phyloP scores from a whole-genome alignment of 2,888 invertebrate genomes.

The Mystacides longicornis region DNA sequence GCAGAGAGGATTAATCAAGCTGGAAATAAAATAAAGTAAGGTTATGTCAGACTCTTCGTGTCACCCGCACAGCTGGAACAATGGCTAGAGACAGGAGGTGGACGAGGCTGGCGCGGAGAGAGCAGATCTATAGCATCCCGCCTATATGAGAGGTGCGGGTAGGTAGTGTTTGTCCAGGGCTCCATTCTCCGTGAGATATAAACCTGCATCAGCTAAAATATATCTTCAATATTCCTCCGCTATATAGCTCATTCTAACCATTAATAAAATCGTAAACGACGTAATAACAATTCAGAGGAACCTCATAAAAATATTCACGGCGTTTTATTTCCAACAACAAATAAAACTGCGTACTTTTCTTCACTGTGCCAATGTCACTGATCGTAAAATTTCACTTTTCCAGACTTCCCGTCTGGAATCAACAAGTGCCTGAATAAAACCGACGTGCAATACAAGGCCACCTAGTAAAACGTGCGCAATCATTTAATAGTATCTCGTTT shows the following conservation, averaged over 20 bases:
- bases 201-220: slow-evolving; percentile 15
- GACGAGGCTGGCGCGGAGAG: too few species aligned
- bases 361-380: slow-evolving; percentile 2
- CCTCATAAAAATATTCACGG: background rate
- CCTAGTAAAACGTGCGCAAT: slow-evolving; percentile 1
- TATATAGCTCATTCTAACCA: background rate
- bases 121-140: too few species aligned
- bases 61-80: too few species aligned
- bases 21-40: too few species aligned
- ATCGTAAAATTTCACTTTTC: background rate
- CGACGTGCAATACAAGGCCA: slow-evolving; percentile 3
- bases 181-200: slow-evolving; percentile 7
- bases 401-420: slow-evolving; percentile 6
- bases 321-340: background rate
- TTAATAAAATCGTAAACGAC: slow-evolving; percentile 1
- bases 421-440: background rate
- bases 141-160: too few species aligned
- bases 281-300: slow-evolving; percentile 4
- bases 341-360: background rate
- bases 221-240: background rate
- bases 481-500: background rate
- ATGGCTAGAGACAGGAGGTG: too few species aligned
- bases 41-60: too few species aligned
- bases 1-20: too few species aligned
- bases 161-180: slow-evolving; percentile 9